Percentiles rank a stretch among this genome's conserved stretches.
phyloP scores from a whole-genome alignment of 2,113 vertebrate genomes.

The Poecile atricapillus region DNA sequence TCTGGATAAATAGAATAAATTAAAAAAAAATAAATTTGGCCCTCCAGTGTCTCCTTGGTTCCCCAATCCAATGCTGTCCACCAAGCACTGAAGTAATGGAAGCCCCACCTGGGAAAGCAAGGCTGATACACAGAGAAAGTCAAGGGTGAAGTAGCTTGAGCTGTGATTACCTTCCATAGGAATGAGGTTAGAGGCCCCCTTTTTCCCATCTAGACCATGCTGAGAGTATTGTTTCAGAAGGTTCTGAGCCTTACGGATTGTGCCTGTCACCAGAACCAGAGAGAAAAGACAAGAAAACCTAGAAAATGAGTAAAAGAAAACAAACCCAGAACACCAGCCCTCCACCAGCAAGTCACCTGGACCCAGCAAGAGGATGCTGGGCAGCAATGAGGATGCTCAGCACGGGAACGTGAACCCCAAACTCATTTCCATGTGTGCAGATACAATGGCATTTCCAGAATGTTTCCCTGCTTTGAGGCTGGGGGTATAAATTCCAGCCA shows the following conservation, averaged over 20 bases:
- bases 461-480: not conserved
- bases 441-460: not conserved
- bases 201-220: constrained; percentile 99
- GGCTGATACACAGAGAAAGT: constrained; percentile 48
- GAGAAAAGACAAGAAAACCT: constrained; percentile 83
- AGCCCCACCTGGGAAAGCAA: constrained; percentile 57
- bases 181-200: constrained; percentile 98
- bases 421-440: not conserved
- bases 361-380: not conserved
- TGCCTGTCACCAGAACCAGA: constrained; percentile 93
- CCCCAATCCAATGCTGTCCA: not conserved
- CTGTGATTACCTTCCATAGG: constrained; percentile 95
- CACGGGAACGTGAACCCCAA: not conserved
- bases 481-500: not conserved
- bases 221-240: constrained; percentile 99
- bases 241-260: constrained; percentile 99
- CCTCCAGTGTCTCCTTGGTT: not conserved
- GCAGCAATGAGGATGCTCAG: constrained; percentile 59
- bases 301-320: constrained; percentile 83
- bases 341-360: constrained; percentile 71
- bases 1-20: not conserved
- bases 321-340: constrained; percentile 72
- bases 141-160: constrained; percentile 51
- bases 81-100: constrained; percentile 43
- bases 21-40: not conserved